Conservation (phyloP, 2,797 vertebrate genomes). For the Microctenopoma lineatum region DNA sequence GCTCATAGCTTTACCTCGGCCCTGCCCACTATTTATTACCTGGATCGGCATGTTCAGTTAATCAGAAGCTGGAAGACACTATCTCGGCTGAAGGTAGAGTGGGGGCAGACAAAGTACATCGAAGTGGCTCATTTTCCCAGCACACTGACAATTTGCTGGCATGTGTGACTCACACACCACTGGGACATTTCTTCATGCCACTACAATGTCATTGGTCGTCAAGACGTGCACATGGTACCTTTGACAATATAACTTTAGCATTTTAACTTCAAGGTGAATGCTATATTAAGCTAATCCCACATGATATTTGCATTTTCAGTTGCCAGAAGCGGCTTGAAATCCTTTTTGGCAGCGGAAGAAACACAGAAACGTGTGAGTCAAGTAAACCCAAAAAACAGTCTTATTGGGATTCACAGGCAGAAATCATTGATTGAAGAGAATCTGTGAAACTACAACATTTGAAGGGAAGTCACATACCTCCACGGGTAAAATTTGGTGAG, state of each 20-base stretch:
- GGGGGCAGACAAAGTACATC: no score
- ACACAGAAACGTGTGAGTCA: constrained; percentile 20
- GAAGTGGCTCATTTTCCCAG: no score
- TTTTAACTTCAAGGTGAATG: constrained; percentile 32
- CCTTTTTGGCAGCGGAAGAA: constrained; percentile 17
- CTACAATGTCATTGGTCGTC: no score
- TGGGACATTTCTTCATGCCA: neutral
- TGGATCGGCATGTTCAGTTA: no score
- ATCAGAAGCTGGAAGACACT: no score
- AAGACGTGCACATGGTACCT: neutral
- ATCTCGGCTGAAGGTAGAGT: no score
- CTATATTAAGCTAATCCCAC: constrained; percentile 33
- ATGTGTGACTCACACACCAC: constrained; percentile 9
- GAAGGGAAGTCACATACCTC: constrained; percentile 13
- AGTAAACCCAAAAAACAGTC: neutral
- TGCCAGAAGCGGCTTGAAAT: constrained; percentile 22
- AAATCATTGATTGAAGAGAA: constrained; percentile 34
- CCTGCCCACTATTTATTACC: no score
- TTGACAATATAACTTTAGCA: constrained; percentile 20
- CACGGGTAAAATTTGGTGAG: constrained; percentile 19
- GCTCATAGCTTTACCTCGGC: no score
- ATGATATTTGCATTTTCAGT: constrained; percentile 30
- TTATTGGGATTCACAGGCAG: constrained; percentile 11
- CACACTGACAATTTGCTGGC: neutral
- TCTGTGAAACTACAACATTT: constrained; percentile 24